Conservation (phyloP, 2,113 vertebrate species). For the Lampris megalopsis region DNA sequence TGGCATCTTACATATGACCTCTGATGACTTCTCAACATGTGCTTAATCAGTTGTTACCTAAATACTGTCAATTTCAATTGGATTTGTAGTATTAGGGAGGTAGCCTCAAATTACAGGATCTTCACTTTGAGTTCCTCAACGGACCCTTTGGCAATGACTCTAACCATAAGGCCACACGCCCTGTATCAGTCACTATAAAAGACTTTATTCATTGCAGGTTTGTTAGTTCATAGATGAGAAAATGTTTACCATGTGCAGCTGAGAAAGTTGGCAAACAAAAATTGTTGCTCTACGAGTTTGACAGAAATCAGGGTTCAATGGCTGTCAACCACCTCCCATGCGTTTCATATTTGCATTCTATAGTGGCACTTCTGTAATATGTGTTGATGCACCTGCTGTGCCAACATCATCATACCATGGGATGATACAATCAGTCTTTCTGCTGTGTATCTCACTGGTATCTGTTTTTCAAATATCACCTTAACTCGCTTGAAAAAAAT, state of each 20-base stretch:
- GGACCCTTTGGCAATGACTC: not conserved
- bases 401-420: not conserved
- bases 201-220: not conserved
- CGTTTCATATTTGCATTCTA: slow-evolving; percentile 25
- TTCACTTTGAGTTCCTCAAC: not conserved
- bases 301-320: slow-evolving; percentile 39
- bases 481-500: not conserved
- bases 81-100: not conserved
- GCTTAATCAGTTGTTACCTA: not conserved
- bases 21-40: not conserved
- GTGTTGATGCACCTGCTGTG: not conserved
- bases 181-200: not conserved
- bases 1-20: not conserved
- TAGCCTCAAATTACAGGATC: not conserved
- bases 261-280: slow-evolving; percentile 36
- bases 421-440: slow-evolving; percentile 2
- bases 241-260: slow-evolving; percentile 54
- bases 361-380: slow-evolving; percentile 33
- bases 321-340: slow-evolving; percentile 6
- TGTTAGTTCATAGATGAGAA: not conserved
- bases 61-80: not conserved
- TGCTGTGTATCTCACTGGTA: not conserved
- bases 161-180: not conserved
- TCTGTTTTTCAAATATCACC: slow-evolving; percentile 4
- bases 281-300: slow-evolving; percentile 29